phyloP scores from a whole-genome alignment of 2,113 vertebrate genomes.

The Pedetes capensis region DNA sequence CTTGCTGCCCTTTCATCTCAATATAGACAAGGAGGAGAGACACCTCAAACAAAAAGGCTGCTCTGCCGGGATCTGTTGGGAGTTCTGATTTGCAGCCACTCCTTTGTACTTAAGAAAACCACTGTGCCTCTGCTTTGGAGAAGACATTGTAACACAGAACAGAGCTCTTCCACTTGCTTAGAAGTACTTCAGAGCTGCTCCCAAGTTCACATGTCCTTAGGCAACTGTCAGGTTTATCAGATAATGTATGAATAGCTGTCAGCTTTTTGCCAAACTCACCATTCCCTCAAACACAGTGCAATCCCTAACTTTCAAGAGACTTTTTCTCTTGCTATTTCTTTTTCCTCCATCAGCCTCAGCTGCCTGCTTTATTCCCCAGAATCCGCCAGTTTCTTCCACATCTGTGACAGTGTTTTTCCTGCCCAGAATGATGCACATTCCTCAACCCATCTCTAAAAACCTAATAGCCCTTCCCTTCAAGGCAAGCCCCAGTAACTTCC shows the following conservation, averaged over 20 bases:
- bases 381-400: not conserved
- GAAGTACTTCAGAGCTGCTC: slow-evolving; percentile 22
- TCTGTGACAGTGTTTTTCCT: not conserved
- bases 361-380: not conserved
- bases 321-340: not conserved
- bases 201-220: slow-evolving; percentile 19
- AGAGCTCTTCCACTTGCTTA: not conserved
- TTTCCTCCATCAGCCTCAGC: not conserved
- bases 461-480: not conserved
- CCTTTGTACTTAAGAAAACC: not conserved
- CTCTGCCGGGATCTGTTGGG: not conserved
- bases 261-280: slow-evolving; percentile 29
- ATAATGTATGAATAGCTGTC: slow-evolving; percentile 18
- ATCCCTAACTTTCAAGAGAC: not conserved
- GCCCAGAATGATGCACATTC: not conserved
- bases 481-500: not conserved
- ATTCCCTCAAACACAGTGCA: slow-evolving; percentile 24
- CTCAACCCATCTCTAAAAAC: not conserved
- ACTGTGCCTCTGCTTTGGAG: not conserved
- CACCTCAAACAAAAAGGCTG: not conserved
- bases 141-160: not conserved
- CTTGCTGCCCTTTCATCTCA: not conserved
- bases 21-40: not conserved
- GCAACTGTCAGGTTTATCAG: slow-evolving; percentile 55
- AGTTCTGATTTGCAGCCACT: not conserved